Base-by-base conservation (phyloP, 2,888 invertebrate species). In the Coenonympha arcania region DNA sequence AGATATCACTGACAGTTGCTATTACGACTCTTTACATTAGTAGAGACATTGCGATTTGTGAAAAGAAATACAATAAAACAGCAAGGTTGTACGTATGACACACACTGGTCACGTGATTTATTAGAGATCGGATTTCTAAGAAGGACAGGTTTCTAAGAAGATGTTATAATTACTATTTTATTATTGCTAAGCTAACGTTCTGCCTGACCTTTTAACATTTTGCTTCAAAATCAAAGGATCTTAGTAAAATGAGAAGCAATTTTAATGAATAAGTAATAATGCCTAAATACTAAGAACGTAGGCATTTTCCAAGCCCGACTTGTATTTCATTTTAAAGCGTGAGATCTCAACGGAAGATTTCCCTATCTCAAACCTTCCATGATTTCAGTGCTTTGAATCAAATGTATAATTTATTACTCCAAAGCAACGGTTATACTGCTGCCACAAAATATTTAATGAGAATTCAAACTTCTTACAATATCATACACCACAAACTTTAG, bases 1-100 rank as follows among this genome's bases (percentile, higher is more conserved):
- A 69, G 64, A 65, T 66, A 66, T 64, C 63, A 64, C 59, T 58
- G 52, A 22, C 48, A n/a, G 39, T 39, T 15, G 15, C n/a, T 37
- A 24, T 11, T 24, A n/a, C n/a, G n/a, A n/a, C 15, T 22, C 24
- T n/a, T 41, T 41, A 18, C 19, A 28, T 28, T 28, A 24, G 22
- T 2, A 39, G 39, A 22, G 24, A 24, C 5, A 39, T 24, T 39
- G 39, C n/a, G n/a, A n/a, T n/a, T n/a, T n/a, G n/a, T n/a, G n/a
- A n/a, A n/a, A n/a, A n/a, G n/a, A n/a, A n/a, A n/a, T n/a, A n/a
- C n/a, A n/a, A n/a, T n/a, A n/a, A n/a, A n/a, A n/a, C n/a, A n/a
- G n/a, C n/a, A n/a, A n/a, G n/a, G n/a, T n/a, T n/a, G n/a, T n/a
- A n/a, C n/a, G n/a, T n/a, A n/a, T n/a, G n/a, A n/a, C n/a, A n/a